These are phyloP conservation scores for Ptyas mucosa DNA, from an alignment of 2,113 vertebrate species.

Conservation along the genomic window DNA sequence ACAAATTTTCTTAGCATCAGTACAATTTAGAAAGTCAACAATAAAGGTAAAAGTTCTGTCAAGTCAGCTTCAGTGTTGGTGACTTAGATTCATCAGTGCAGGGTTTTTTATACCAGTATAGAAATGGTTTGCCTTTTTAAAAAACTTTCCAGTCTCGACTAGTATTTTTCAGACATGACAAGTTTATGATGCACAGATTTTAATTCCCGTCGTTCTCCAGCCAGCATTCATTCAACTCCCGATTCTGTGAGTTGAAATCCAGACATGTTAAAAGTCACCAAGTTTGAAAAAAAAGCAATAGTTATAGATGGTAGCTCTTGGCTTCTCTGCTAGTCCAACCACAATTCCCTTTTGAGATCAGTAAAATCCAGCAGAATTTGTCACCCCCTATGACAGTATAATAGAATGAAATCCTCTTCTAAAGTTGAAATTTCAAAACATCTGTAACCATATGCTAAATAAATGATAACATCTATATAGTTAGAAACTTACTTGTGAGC, in stretches of 20 bases:
- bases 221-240: neutral
- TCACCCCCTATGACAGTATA: neutral
- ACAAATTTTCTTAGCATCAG: neutral
- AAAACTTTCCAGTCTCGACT: neutral
- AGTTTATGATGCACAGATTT: neutral
- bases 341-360: neutral
- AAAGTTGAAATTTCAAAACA: neutral
- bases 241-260: neutral
- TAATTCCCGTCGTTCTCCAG: neutral
- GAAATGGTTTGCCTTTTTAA: neutral
- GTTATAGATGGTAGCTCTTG: neutral
- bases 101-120: neutral
- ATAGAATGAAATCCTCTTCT: neutral
- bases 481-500: neutral
- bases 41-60: neutral
- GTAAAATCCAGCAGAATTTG: neutral
- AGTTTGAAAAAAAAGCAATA: neutral
- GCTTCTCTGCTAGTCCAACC: neutral
- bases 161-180: neutral
- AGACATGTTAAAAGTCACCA: neutral
- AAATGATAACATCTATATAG: too few species aligned
- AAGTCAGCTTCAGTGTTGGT: neutral
- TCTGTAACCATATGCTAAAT: too few species aligned
- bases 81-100: neutral
- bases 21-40: neutral